Base-by-base conservation (phyloP, 2,888 invertebrate species). In the Spisula solida region DNA sequence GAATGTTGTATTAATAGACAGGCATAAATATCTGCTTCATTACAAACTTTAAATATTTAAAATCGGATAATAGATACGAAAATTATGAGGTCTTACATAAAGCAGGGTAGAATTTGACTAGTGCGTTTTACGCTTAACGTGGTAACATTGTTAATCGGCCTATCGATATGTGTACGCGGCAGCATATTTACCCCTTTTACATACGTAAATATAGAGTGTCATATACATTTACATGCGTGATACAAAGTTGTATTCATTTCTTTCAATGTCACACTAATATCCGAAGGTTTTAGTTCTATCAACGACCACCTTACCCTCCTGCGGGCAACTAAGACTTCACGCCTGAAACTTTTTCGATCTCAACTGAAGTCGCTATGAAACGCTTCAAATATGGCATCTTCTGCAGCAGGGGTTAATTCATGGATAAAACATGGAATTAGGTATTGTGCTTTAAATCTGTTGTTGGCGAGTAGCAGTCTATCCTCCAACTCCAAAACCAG, bases 401-500 rank as follows among this genome's bases (percentile, higher is more conserved):
- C 82, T 8, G 29, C 31, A 60, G 2, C 82, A 20, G 34, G 31
- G 16, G 34, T 82, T 14, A 82, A 34, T n/a, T 82, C 66, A 20
- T 16, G 60, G 20, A 82, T 41, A 5, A 60, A 31, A 48, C 84
- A 80, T n/a, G 86, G 85, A 29, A 89, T 66, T 25, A 87, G 70
- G 14, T 48, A 60, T 66, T 89, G 85, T 20, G 81, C 89, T 29
- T 47, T 41, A 29, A 89, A 85, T 29, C 85, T 51, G 25, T 84
- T 87, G 18, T 87, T 75, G n/a, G 55, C 56, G 25, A 70, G 47
- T 48, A 86, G 47, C 80, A 90, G 86, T 0, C 86, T 85, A 70
- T 88, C 86, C 41, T 88, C 78, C 14, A 90, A 82, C 75, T 90
- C 85, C 20, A 60, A 10, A 18, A 84, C 29, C 60, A 88, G 85